Conservation (phyloP, 2,797 vertebrate species). For the Oreochromis grahami region DNA sequence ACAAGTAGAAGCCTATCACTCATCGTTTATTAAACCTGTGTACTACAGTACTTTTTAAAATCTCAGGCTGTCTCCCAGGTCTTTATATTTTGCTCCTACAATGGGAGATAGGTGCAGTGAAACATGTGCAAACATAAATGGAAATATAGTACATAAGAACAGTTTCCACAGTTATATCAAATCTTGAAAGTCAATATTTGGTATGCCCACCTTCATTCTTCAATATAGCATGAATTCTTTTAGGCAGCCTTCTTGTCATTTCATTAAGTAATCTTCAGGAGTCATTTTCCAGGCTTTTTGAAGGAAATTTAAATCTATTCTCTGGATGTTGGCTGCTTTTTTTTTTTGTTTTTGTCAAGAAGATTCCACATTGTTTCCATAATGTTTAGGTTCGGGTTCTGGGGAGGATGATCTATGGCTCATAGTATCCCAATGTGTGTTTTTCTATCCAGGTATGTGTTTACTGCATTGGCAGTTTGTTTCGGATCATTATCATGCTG, state of each 20-base stretch:
- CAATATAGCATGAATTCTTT: background rate
- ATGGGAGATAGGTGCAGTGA: background rate
- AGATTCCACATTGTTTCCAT: background rate
- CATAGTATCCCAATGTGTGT: background rate
- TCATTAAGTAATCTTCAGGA: rapidly evolving
- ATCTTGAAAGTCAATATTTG: background rate
- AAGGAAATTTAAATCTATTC: background rate
- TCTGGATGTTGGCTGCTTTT: background rate
- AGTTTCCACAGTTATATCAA: background rate
- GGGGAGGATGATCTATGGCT: background rate
- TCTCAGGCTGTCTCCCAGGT: background rate
- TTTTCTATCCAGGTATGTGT: background rate
- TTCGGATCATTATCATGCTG: background rate
- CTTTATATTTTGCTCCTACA: background rate
- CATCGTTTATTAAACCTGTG: background rate
- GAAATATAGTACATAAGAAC: background rate
- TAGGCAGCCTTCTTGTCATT: background rate
- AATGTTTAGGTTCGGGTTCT: background rate
- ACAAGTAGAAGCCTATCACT: background rate
- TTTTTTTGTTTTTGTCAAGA: background rate
- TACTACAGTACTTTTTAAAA: background rate
- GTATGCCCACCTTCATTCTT: background rate
- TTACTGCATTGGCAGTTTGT: background rate
- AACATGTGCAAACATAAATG: background rate
- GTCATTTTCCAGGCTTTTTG: background rate